phyloP scores from a whole-genome alignment of 2,888 invertebrate genomes.

The Brachyopa scutellaris region DNA sequence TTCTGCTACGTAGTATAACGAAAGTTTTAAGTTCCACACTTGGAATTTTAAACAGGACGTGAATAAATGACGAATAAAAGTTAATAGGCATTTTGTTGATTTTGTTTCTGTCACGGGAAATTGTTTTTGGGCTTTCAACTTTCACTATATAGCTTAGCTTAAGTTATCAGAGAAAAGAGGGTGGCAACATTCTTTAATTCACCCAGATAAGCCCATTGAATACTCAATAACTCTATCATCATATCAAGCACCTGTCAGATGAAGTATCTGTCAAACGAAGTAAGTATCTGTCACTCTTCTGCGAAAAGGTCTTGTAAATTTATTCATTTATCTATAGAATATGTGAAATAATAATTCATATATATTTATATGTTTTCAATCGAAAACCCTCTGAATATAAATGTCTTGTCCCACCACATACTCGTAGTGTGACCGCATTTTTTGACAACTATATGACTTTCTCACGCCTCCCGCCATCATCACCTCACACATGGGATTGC shows the following conservation, averaged over 20 bases:
- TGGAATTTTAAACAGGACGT: slow-evolving; percentile 5
- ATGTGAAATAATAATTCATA: background rate
- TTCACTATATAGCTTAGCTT: too few species aligned
- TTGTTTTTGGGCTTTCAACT: too few species aligned
- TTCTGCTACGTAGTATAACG: background rate
- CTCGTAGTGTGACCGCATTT: slow-evolving; percentile 14
- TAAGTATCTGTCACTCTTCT: too few species aligned
- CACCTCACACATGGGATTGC: slow-evolving; percentile 10
- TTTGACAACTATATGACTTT: slow-evolving; percentile 66
- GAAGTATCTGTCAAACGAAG: too few species aligned
- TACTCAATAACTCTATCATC: too few species aligned
- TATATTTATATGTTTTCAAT: slow-evolving; percentile 23
- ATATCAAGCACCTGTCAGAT: too few species aligned
- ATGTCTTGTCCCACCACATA: background rate
- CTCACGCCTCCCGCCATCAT: slow-evolving; percentile 63
- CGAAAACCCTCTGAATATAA: background rate
- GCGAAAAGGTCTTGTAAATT: background rate
- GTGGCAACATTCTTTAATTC: too few species aligned
- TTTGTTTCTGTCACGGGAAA: too few species aligned
- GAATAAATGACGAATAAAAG: slow-evolving; percentile 4
- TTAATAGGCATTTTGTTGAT: slow-evolving; percentile 4
- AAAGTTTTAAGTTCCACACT: slow-evolving; percentile 8
- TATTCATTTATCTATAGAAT: too few species aligned
- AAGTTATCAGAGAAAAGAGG: too few species aligned
- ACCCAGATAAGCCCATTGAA: too few species aligned